A percentile compares a stretch with the other conserved stretches of the same genome.
These are phyloP conservation scores for Microdon myrmicae DNA, from an alignment of 2,888 invertebrate species.

Conservation along the genomic window DNA sequence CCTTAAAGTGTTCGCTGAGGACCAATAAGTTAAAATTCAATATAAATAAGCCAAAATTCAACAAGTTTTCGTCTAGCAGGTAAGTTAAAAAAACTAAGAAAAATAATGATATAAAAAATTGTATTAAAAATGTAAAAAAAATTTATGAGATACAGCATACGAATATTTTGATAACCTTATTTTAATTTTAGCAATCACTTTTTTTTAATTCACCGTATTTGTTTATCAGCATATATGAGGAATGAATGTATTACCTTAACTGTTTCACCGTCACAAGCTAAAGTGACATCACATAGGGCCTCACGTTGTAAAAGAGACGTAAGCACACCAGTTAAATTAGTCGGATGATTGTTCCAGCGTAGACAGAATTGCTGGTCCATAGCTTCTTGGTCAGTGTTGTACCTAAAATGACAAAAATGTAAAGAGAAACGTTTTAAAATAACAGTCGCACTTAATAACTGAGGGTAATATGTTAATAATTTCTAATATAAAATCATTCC, in stretches of 20 bases:
- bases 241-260: constrained; percentile 72
- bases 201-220: too few species aligned
- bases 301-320: constrained; percentile 87
- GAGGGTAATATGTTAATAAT: constrained; percentile 57
- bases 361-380: constrained; percentile 85
- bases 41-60: too few species aligned
- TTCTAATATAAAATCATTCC: constrained; percentile 49
- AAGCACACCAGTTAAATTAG: constrained; percentile 89
- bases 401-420: constrained; percentile 56
- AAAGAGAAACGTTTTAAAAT: background rate
- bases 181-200: too few species aligned
- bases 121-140: too few species aligned
- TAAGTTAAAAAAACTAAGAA: too few species aligned
- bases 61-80: too few species aligned
- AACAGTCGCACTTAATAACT: constrained; percentile 52
- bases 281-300: constrained; percentile 91
- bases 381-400: constrained; percentile 70
- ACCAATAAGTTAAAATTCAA: too few species aligned
- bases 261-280: constrained; percentile 90
- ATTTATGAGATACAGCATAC: too few species aligned
- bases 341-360: constrained; percentile 94
- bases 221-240: too few species aligned
- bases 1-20: too few species aligned
- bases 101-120: too few species aligned
- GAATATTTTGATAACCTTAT: too few species aligned